Base-by-base conservation (phyloP, 2,888 invertebrate genomes). In the Psylliodes chrysocephalus region DNA sequence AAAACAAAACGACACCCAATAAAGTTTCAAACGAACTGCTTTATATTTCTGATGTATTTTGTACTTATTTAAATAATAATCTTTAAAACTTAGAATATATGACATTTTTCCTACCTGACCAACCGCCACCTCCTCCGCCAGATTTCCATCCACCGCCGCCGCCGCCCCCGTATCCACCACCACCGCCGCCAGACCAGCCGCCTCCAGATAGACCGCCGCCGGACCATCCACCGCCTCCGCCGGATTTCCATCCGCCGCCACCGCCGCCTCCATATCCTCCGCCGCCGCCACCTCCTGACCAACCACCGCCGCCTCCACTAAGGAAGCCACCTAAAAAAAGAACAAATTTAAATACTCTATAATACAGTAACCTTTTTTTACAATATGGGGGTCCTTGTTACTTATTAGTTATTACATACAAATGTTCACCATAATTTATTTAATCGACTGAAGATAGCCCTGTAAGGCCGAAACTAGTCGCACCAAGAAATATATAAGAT, bases 251-350 rank as follows among this genome's bases (percentile, higher is more conserved):
- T 62, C 69, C 68, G 64, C 68, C 70, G 33, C 73, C 71, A 46
- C 70, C 74, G 18, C 75, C 73, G 55, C 74, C 60, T 7, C 55
- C 54, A 38, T 46, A 30, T 8, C 53, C 52, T 1, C 64, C 53
- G 25, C 22, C 28, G 3, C 60, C 17, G 6, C 66, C 53, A 14
- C 60, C 63, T 14, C 60, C 59, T 33, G 30, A 55, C 10, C 28
- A 12, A 17, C 63, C 54, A 25, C 63, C 54, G 40, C 67, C 64
- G 19, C 67, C 67, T 18, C 63, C 59, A 7, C 64, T 55, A 53
- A 76, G 62, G 70, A 65, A 76, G 19, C 76, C 75, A 59, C 73
- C 76, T 76, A 56, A 61, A 71, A 72, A 51, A n/a, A 10, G 12
- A 52, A 53, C 6, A 8, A 3, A 52, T 17, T 17, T 8, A 46